These are phyloP conservation scores for Hedychridium roseum DNA, from an alignment of 2,888 invertebrate species.

Conservation along the genomic window DNA sequence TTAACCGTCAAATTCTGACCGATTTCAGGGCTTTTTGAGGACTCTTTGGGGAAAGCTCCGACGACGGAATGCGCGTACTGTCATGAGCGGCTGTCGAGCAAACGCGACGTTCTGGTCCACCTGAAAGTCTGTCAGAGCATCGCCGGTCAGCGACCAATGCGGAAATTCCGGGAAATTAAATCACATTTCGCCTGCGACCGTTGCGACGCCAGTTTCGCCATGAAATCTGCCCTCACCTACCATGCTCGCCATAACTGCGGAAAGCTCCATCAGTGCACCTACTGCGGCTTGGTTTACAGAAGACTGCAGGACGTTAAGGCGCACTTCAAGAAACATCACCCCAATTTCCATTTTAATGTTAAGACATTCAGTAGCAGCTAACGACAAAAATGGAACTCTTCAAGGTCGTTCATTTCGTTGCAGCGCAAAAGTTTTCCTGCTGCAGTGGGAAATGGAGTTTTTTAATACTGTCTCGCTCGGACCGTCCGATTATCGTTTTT, in stretches of 20 bases:
- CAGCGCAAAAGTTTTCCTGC: too few relatives aligned
- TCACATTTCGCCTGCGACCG: slow-evolving; percentile 35
- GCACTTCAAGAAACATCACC: slow-evolving; percentile 44
- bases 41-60: too few relatives aligned
- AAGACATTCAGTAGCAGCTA: slow-evolving; percentile 18
- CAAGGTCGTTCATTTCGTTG: too few relatives aligned
- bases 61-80: too few relatives aligned
- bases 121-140: slow-evolving; percentile 28
- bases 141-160: slow-evolving; percentile 2
- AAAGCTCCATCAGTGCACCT: slow-evolving; percentile 51
- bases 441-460: too few relatives aligned
- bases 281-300: slow-evolving; percentile 47
- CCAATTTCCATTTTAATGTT: slow-evolving; percentile 12
- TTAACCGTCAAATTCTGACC: too few relatives aligned
- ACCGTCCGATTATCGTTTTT: too few relatives aligned
- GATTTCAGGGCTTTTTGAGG: too few relatives aligned
- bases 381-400: too few relatives aligned
- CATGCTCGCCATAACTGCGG: slow-evolving; percentile 49
- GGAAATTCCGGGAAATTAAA: slow-evolving; percentile 13
- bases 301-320: slow-evolving; percentile 44
- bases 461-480: too few relatives aligned
- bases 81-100: neutral
- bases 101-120: slow-evolving; percentile 12
- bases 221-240: slow-evolving; percentile 46
- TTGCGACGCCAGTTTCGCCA: slow-evolving; percentile 46